Percentiles rank a stretch among this genome's conserved stretches.
These are phyloP conservation scores for Tolmerus cingulatus DNA, from an alignment of 2,888 invertebrate species.

Conservation along the genomic window DNA sequence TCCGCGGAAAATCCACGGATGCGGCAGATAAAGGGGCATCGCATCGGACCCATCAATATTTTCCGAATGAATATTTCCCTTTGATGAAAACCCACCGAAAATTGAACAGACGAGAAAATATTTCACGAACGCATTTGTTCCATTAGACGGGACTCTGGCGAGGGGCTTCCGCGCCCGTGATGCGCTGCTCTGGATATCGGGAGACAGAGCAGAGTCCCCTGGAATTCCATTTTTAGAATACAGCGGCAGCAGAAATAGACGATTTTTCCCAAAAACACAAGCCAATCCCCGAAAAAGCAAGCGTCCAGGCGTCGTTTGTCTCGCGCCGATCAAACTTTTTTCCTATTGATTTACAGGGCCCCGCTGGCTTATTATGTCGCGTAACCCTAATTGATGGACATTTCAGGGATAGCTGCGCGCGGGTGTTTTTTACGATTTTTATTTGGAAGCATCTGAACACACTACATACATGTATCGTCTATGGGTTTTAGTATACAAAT, in stretches of 20 bases:
- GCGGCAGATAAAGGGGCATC: neutral
- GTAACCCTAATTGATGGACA: conserved; percentile 10
- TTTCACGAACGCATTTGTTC: conserved; percentile 38
- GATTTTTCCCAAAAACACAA: neutral
- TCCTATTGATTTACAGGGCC: conserved; percentile 6
- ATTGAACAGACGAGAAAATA: conserved; percentile 31
- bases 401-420: neutral
- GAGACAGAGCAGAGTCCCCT: neutral
- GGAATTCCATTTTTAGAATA: conserved; percentile 34
- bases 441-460: neutral
- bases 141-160: neutral
- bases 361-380: neutral
- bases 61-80: conserved; percentile 37
- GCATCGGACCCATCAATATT: conserved; percentile 19
- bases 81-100: conserved; percentile 35
- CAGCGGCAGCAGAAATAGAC: neutral
- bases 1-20: neutral
- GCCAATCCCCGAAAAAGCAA: neutral
- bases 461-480: neutral
- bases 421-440: neutral
- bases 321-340: conserved; percentile 7
- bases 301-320: neutral
- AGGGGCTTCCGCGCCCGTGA: neutral
- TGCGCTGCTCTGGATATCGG: neutral
- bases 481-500: neutral